Evolutionary conservation across 2,888 invertebrate species (phyloP).

Genomic region (Pteria penguin): DNA sequence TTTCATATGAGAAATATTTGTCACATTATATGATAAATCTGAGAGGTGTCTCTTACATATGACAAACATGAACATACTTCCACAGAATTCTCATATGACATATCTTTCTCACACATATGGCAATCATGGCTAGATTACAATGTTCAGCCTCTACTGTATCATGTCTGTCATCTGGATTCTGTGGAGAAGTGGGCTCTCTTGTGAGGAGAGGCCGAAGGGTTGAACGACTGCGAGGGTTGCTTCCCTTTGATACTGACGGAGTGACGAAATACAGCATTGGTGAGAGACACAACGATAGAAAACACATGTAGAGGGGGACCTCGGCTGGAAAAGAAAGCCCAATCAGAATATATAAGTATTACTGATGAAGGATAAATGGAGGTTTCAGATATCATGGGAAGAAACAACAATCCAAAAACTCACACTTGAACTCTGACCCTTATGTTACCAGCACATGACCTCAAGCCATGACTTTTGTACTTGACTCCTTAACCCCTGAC

Average conservation of each 20-base stretch:
- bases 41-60: too few relatives aligned
- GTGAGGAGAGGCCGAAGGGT: not conserved
- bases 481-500: too few relatives aligned
- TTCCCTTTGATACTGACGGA: conserved; percentile 1
- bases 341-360: not conserved
- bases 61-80: too few relatives aligned
- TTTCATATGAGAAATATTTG: too few relatives aligned
- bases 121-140: too few relatives aligned
- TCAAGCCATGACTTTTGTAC: too few relatives aligned
- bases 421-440: not conserved
- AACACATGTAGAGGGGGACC: conserved; percentile 84
- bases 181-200: not conserved
- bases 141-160: too few relatives aligned
- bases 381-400: not conserved
- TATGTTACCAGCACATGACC: too few relatives aligned
- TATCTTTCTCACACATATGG: too few relatives aligned
- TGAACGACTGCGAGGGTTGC: not conserved
- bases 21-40: too few relatives aligned
- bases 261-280: conserved; percentile 83
- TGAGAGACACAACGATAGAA: conserved; percentile 90
- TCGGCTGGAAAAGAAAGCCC: conserved; percentile 54
- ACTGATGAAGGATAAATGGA: not conserved
- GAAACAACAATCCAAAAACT: not conserved
- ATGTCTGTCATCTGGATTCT: not conserved
- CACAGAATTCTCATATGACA: too few relatives aligned